Evolutionary conservation across 2,888 invertebrate species (phyloP).

Genomic region (Drosophila longiperda): DNA sequence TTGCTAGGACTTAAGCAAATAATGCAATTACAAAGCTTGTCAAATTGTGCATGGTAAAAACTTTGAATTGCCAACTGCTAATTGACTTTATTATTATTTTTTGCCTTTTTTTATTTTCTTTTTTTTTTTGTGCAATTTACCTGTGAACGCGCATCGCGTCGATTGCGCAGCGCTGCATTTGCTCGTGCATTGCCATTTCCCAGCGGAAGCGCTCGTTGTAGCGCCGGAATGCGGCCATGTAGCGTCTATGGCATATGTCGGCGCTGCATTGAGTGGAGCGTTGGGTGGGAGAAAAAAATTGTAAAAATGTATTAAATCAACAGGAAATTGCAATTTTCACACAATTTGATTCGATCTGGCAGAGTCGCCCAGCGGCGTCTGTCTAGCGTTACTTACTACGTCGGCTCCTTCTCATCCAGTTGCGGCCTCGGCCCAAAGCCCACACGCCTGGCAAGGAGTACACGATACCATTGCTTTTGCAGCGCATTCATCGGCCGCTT

Average conservation of each 20-base stretch:
- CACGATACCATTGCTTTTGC: conserved; percentile 84
- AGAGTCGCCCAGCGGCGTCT: conserved; percentile 16
- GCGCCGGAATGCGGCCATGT: conserved; percentile 81
- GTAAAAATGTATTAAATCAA: conserved; percentile 77
- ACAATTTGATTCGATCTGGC: conserved; percentile 73
- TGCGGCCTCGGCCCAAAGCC: conserved; percentile 72
- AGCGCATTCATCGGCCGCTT: conserved; percentile 84
- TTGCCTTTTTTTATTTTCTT: neutral
- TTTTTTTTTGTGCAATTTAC: conserved; percentile 56
- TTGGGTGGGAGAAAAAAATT: conserved; percentile 19
- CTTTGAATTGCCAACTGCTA: conserved; percentile 18
- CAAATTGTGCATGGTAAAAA: conserved; percentile 11
- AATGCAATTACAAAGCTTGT: conserved; percentile 19
- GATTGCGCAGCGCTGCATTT: conserved; percentile 84
- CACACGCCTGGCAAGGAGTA: conserved; percentile 82
- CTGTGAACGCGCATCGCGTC: conserved; percentile 85
- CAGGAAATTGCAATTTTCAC: conserved; percentile 82
- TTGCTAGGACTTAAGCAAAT: neutral
- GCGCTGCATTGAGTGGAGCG: conserved; percentile 54
- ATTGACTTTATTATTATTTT: conserved; percentile 15
- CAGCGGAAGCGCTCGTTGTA: conserved; percentile 84
- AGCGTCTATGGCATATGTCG: conserved; percentile 82
- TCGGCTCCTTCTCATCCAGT: conserved; percentile 64
- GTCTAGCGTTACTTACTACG: conserved; percentile 75
- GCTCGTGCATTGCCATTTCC: conserved; percentile 84